A percentile compares a stretch with the other conserved stretches of the same genome.
Evolutionary conservation across 2,113 vertebrate species (phyloP).

Genomic region (Marmota monax): DNA sequence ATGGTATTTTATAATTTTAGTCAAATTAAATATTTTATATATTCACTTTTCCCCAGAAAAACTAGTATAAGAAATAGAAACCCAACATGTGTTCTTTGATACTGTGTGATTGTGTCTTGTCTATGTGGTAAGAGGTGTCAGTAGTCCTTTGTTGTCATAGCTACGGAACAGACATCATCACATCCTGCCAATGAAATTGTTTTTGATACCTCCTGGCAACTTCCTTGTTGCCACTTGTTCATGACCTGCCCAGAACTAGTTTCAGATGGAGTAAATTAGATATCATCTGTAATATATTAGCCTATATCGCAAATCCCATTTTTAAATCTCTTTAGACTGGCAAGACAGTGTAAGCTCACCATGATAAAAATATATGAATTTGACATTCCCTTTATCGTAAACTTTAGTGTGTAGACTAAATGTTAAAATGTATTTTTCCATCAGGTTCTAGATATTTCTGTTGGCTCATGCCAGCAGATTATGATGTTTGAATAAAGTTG

Average conservation of each 20-base stretch:
- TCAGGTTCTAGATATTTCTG: neutral
- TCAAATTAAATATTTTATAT: neutral
- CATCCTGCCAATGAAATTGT: neutral
- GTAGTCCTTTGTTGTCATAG: neutral
- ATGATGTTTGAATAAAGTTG: neutral
- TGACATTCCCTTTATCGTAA: neutral
- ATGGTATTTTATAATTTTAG: constrained; percentile 35
- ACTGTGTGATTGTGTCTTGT: neutral
- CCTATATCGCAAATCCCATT: neutral
- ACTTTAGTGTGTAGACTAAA: neutral
- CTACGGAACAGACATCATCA: neutral
- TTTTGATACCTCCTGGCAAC: neutral
- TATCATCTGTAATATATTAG: neutral
- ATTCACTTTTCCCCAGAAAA: constrained; percentile 17
- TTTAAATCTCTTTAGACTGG: neutral
- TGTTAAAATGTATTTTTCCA: neutral
- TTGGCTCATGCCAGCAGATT: neutral
- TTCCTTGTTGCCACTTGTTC: neutral
- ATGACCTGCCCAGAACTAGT: neutral
- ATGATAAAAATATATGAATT: neutral
- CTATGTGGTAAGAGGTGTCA: neutral
- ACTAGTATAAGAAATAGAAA: neutral
- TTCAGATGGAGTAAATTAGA: neutral
- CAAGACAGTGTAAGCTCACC: neutral
- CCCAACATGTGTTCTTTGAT: neutral